Evolutionary conservation across 2,797 vertebrate species (phyloP).

Genomic region (Cyclura pinguis): DNA sequence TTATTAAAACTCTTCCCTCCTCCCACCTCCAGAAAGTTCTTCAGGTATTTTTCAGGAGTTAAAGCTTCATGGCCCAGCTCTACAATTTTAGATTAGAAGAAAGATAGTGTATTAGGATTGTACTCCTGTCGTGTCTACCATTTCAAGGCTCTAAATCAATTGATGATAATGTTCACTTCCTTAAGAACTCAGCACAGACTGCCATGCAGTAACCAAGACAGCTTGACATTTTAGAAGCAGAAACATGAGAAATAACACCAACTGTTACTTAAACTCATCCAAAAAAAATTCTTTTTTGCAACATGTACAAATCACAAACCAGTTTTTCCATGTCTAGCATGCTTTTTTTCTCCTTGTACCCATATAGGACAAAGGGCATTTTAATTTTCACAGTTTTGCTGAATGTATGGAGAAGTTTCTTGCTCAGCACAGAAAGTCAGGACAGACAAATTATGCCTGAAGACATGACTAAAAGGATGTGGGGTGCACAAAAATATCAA

Average conservation of each 20-base stretch:
- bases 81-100: background rate
- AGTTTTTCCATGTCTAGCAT: background rate
- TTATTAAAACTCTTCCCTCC: background rate
- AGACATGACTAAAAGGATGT: background rate
- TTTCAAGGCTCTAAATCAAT: background rate
- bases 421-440: background rate
- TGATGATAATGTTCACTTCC: background rate
- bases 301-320: slow-evolving; percentile 1
- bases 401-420: background rate
- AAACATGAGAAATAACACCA: slow-evolving; percentile 34
- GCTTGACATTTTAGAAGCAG: slow-evolving; percentile 14
- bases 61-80: background rate
- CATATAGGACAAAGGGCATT: background rate
- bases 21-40: background rate
- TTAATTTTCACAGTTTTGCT: background rate
- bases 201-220: slow-evolving; percentile 28
- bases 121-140: background rate
- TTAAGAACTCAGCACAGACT: slow-evolving; percentile 14
- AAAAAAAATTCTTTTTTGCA: background rate
- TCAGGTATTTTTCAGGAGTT: background rate
- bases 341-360: background rate
- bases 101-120: background rate
- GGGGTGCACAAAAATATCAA: background rate
- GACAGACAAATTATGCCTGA: background rate
- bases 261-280: slow-evolving; percentile 35